A percentile compares a stretch with the other conserved stretches of the same genome.
These are phyloP conservation scores for Drosophila aldrichi DNA, from an alignment of 2,888 invertebrate species.

Conservation along the genomic window DNA sequence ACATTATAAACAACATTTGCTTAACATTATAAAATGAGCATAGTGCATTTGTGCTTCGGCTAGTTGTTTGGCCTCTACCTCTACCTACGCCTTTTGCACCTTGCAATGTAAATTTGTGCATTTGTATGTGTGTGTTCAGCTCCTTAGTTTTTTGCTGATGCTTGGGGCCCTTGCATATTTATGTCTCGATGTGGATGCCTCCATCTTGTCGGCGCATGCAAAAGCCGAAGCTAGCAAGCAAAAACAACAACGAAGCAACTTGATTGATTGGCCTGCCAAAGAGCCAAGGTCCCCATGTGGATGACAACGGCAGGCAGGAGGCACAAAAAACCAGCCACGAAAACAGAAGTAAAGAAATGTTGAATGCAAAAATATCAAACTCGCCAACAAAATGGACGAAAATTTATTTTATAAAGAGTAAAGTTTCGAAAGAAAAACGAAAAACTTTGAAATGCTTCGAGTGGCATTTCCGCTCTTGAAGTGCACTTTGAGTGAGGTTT, in stretches of 20 bases:
- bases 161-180: conserved; percentile 69
- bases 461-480: conserved; percentile 40
- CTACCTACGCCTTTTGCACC: conserved; percentile 50
- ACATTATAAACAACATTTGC: not conserved
- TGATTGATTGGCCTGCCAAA: conserved; percentile 83
- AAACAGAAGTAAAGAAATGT: conserved; percentile 11
- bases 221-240: conserved; percentile 57
- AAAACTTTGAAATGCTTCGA: conserved; percentile 8
- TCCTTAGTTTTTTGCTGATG: conserved; percentile 22
- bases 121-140: conserved; percentile 31
- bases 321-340: not conserved
- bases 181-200: conserved; percentile 56
- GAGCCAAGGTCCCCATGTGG: conserved; percentile 42
- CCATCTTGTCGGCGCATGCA: conserved; percentile 78
- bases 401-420: not conserved
- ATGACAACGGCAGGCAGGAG: conserved; percentile 18
- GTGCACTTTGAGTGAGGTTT: conserved; percentile 36
- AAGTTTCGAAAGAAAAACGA: not conserved
- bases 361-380: conserved; percentile 65
- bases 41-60: conserved; percentile 43
- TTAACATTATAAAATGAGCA: not conserved
- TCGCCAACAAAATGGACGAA: conserved; percentile 61
- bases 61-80: rapidly evolving
- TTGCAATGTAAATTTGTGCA: conserved; percentile 82
- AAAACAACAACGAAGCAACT: conserved; percentile 75